A percentile compares a stretch with the other conserved stretches of the same genome.
Conservation (phyloP, 2,888 invertebrate genomes). For the Biston betularia region DNA sequence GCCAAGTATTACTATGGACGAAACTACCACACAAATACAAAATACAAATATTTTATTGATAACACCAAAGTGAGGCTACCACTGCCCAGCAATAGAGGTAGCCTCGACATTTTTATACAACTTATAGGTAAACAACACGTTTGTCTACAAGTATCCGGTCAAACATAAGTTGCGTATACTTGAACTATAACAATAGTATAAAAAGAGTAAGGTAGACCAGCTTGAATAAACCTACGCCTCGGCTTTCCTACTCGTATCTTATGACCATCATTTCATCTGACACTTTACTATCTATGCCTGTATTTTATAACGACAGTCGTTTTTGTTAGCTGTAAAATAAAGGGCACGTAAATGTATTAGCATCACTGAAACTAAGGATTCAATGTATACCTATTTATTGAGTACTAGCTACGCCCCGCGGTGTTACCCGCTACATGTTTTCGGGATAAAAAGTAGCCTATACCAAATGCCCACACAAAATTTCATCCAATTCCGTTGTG, state of each 20-base stretch:
- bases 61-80: too few species aligned
- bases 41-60: too few species aligned
- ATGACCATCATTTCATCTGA: slow-evolving; percentile 77
- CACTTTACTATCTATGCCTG: slow-evolving; percentile 70
- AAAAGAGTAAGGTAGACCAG: slow-evolving; percentile 61
- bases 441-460: too few species aligned
- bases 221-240: slow-evolving; percentile 63
- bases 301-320: slow-evolving; percentile 70
- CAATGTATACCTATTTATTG: slow-evolving; percentile 8
- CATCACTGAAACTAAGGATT: slow-evolving; percentile 14
- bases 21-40: too few species aligned
- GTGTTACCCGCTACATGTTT: too few species aligned
- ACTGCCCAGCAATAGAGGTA: neutral
- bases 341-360: slow-evolving; percentile 22
- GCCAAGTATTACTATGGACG: too few species aligned
- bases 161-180: slow-evolving; percentile 72
- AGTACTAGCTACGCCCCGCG: too few species aligned
- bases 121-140: slow-evolving; percentile 16
- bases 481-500: too few species aligned
- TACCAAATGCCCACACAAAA: too few species aligned
- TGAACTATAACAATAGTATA: slow-evolving; percentile 70
- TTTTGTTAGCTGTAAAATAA: slow-evolving; percentile 52
- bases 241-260: slow-evolving; percentile 66
- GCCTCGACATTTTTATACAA: slow-evolving; percentile 3
- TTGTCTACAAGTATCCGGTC: slow-evolving; percentile 42